Conservation (phyloP, 2,797 vertebrate genomes). For the Sebastes hopkinsi region DNA sequence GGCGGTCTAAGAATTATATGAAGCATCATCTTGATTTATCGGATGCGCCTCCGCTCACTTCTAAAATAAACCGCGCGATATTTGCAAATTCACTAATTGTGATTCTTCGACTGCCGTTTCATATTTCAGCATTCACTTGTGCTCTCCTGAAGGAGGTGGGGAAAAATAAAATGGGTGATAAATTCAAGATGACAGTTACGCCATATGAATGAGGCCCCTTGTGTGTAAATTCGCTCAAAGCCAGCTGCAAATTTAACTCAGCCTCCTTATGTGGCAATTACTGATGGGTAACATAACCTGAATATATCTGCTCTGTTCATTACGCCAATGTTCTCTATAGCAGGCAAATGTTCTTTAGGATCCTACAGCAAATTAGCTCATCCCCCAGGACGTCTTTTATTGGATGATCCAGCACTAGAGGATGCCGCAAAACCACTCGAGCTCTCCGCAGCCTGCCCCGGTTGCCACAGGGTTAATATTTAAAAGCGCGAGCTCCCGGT, state of each 20-base stretch:
- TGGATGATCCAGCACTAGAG: slow-evolving; percentile 63
- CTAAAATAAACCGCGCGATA: background rate
- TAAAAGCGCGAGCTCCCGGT: slow-evolving; percentile 68
- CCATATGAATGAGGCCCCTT: slow-evolving; percentile 65
- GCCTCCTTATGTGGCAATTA: slow-evolving; percentile 75
- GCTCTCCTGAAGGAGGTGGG: slow-evolving; percentile 19
- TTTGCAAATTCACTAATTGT: slow-evolving; percentile 32
- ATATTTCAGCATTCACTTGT: slow-evolving; percentile 13
- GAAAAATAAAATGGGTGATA: slow-evolving; percentile 60
- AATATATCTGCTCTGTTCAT: slow-evolving; percentile 64
- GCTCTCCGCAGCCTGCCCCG: slow-evolving; percentile 50
- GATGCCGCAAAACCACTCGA: slow-evolving; percentile 58
- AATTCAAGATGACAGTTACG: slow-evolving; percentile 69
- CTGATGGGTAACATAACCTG: slow-evolving; percentile 67
- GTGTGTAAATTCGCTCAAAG: slow-evolving; percentile 57
- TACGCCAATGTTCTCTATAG: slow-evolving; percentile 58
- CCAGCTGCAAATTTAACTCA: slow-evolving; percentile 73
- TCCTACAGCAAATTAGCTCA: slow-evolving; percentile 73
- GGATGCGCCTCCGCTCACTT: background rate
- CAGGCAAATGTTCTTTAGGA: slow-evolving; percentile 69
- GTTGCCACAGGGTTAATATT: slow-evolving; percentile 76
- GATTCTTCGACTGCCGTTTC: slow-evolving; percentile 14
- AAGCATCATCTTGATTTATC: slow-evolving; percentile 26
- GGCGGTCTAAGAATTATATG: background rate
- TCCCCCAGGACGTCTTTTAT: slow-evolving; percentile 69